Conservation (phyloP, 2,888 invertebrate genomes). For the Perizoma flavofasciatum region DNA sequence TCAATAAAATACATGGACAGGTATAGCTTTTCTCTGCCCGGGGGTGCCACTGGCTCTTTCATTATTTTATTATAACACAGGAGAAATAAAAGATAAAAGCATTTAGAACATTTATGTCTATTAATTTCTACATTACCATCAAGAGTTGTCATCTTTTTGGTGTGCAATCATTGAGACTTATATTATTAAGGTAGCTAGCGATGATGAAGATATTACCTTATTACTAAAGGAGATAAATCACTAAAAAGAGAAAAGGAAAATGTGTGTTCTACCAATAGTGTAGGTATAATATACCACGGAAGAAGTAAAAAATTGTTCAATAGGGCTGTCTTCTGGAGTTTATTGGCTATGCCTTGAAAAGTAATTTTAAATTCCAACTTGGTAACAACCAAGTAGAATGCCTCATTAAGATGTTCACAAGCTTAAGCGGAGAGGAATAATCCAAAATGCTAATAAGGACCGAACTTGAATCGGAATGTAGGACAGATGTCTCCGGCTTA, state of each 20-base stretch:
- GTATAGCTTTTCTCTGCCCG: slow-evolving; percentile 51
- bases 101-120: background rate
- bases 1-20: slow-evolving; percentile 68
- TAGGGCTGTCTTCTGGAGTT: too few relatives aligned
- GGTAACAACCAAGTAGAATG: background rate
- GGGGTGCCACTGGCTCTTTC: slow-evolving; percentile 50
- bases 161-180: too few relatives aligned
- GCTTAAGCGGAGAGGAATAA: slow-evolving; percentile 27
- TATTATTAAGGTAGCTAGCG: too few relatives aligned
- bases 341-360: too few relatives aligned
- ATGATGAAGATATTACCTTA: too few relatives aligned
- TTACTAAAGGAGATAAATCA: too few relatives aligned
- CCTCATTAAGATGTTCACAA: slow-evolving; percentile 22
- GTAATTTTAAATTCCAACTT: slow-evolving; percentile 3
- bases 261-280: too few relatives aligned
- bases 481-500: slow-evolving; percentile 39
- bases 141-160: too few relatives aligned
- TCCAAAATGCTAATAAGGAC: slow-evolving; percentile 36
- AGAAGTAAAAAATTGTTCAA: too few relatives aligned
- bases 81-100: background rate
- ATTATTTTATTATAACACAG: slow-evolving; percentile 6
- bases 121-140: too few relatives aligned
- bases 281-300: too few relatives aligned
- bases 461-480: slow-evolving; percentile 36
- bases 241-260: too few relatives aligned